Percentiles rank a stretch among this genome's conserved stretches.
Evolutionary conservation across 2,113 vertebrate species (phyloP).

Genomic region (Crotalus tigris): DNA sequence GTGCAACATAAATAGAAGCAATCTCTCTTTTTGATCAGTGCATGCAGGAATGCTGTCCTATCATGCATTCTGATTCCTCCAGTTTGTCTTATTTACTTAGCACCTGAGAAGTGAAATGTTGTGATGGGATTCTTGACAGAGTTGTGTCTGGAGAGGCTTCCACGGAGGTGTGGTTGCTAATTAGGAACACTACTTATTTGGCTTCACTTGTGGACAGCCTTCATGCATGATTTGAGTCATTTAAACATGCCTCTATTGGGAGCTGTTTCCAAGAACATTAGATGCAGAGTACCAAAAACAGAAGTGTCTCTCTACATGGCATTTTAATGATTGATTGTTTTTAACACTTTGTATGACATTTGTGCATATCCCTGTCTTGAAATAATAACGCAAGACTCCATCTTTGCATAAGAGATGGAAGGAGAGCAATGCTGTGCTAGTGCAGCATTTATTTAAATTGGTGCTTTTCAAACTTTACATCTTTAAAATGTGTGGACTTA

Average conservation of each 20-base stretch:
- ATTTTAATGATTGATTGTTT: neutral
- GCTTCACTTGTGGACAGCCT: neutral
- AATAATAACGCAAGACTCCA: neutral
- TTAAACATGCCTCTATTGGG: neutral
- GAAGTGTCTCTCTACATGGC: neutral
- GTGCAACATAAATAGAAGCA: slow-evolving; percentile 40
- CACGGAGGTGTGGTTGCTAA: neutral
- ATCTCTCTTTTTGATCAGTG: neutral
- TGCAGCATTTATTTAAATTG: neutral
- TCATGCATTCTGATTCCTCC: neutral
- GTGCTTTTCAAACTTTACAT: too few relatives aligned
- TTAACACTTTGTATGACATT: neutral
- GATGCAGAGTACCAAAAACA: neutral
- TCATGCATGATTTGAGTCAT: neutral
- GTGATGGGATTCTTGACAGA: neutral
- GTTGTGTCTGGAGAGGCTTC: neutral
- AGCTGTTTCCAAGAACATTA: neutral
- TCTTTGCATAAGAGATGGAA: neutral
- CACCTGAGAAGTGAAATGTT: neutral
- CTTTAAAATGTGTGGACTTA: too few relatives aligned
- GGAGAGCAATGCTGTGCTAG: neutral
- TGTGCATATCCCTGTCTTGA: neutral
- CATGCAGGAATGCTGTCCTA: rapidly evolving
- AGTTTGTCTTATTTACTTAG: neutral
- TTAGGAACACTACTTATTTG: neutral